Evolutionary conservation across 2,113 vertebrate genomes (phyloP).

Genomic region (Columba janthina): DNA sequence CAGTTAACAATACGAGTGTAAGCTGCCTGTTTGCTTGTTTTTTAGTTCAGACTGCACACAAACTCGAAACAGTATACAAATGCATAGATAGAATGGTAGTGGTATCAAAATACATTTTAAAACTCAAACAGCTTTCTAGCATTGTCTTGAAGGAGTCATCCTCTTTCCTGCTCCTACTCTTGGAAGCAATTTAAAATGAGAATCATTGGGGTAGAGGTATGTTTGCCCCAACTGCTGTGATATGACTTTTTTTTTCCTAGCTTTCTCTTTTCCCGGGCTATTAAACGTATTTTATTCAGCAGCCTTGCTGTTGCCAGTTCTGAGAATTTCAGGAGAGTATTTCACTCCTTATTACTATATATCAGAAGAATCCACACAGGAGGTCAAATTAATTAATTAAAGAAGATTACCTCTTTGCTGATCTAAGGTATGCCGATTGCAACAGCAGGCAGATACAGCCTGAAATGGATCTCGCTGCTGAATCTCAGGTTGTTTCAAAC

Average conservation of each 20-base stretch:
- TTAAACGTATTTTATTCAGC: neutral
- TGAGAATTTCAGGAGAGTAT: neutral
- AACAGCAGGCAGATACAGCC: neutral
- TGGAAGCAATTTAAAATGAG: neutral
- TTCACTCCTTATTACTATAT: neutral
- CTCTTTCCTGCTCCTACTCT: neutral
- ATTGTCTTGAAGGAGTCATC: neutral
- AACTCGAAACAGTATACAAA: neutral
- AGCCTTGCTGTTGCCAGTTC: neutral
- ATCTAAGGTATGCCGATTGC: neutral
- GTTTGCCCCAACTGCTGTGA: neutral
- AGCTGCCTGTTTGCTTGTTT: neutral
- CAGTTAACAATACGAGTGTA: neutral
- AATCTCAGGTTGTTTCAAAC: neutral
- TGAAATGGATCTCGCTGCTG: neutral
- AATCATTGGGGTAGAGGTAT: neutral
- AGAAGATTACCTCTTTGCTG: neutral
- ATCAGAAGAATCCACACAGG: neutral
- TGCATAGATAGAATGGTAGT: neutral
- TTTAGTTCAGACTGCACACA: neutral
- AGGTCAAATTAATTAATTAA: slow-evolving; percentile 28
- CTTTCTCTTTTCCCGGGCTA: neutral
- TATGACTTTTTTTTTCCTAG: neutral
- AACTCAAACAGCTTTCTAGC: neutral
- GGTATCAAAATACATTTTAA: neutral